phyloP scores from a whole-genome alignment of 2,113 vertebrate genomes.

The Hylia prasina region DNA sequence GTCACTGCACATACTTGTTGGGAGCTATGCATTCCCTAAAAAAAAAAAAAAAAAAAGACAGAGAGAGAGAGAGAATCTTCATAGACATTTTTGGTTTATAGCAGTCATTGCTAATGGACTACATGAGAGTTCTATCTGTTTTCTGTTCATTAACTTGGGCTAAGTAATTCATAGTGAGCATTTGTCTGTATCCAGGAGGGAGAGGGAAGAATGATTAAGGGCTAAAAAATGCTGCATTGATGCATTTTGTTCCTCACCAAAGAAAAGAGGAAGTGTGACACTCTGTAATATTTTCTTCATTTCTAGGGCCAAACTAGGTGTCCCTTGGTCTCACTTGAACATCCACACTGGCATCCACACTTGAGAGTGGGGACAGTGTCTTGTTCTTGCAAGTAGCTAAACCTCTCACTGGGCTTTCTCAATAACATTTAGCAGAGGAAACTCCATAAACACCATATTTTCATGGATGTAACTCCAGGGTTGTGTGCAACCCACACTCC shows the following conservation, averaged over 20 bases:
- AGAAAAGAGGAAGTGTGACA: not conserved
- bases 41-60: not conserved
- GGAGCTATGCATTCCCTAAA: not conserved
- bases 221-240: not conserved
- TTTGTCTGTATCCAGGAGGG: not conserved
- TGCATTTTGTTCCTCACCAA: not conserved
- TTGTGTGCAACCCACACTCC: not conserved
- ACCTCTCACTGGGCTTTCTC: not conserved
- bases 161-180: not conserved
- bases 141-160: not conserved
- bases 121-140: not conserved
- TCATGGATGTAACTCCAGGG: not conserved
- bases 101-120: not conserved
- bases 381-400: not conserved
- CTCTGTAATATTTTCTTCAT: not conserved
- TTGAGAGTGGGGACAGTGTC: not conserved
- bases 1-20: not conserved
- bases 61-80: fast-evolving
- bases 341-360: not conserved
- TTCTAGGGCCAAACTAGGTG: not conserved
- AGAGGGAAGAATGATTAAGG: not conserved
- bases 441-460: not conserved
- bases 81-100: not conserved
- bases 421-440: not conserved
- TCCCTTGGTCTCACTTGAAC: not conserved